These are phyloP conservation scores for Acanthis flammea DNA, from an alignment of 2,797 vertebrate species.

Conservation along the genomic window DNA sequence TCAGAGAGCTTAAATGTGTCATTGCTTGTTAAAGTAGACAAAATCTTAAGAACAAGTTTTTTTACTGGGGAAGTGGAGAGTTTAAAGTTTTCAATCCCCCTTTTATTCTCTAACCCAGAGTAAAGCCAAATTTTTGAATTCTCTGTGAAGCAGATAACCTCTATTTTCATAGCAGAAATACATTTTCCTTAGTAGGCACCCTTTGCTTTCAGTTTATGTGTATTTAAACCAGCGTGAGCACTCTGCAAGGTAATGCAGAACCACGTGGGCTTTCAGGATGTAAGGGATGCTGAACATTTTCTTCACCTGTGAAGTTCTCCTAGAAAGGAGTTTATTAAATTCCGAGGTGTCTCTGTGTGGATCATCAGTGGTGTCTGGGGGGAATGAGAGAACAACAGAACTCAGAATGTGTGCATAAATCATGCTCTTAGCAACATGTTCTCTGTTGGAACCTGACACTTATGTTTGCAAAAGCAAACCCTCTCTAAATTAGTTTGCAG, in stretches of 20 bases:
- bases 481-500: slow-evolving; percentile 50
- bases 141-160: background rate
- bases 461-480: slow-evolving; percentile 42
- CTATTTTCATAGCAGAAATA: background rate
- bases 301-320: background rate
- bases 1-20: background rate
- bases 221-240: background rate
- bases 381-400: background rate
- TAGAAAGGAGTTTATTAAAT: background rate
- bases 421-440: slow-evolving; percentile 21
- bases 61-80: background rate
- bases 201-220: background rate
- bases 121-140: background rate
- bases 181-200: background rate
- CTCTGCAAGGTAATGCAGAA: background rate
- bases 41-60: background rate
- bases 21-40: background rate
- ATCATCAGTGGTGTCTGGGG: slow-evolving; percentile 11
- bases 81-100: background rate
- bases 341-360: background rate
- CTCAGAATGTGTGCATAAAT: background rate
- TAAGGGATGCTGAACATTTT: background rate
- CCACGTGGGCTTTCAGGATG: background rate
- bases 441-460: slow-evolving; percentile 40
- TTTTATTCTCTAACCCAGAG: background rate